Evolutionary conservation across 2,113 vertebrate genomes (phyloP).

Genomic region (Xenopus borealis): DNA sequence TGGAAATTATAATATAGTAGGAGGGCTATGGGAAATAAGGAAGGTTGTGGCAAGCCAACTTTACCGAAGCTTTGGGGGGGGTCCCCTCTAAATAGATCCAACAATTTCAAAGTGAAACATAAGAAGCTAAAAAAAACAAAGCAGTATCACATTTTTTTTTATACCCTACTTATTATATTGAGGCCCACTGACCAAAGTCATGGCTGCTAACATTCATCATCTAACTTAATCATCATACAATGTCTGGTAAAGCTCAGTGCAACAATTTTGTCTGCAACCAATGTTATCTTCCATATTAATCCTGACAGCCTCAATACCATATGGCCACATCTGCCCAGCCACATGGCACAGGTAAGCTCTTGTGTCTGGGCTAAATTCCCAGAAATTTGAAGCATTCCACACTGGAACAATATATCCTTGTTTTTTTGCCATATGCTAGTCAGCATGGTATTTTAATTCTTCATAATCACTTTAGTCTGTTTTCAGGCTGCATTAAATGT

Average conservation of each 20-base stretch:
- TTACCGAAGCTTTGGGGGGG: no score
- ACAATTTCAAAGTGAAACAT: no score
- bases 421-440: conserved; percentile 71
- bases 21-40: no score
- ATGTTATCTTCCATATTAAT: conserved; percentile 61
- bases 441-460: conserved; percentile 45
- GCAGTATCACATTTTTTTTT: no score
- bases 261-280: conserved; percentile 59
- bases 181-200: background rate
- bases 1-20: no score
- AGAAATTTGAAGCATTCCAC: conserved; percentile 70
- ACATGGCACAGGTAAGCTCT: conserved; percentile 77
- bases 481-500: conserved; percentile 50
- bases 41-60: no score
- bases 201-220: conserved; percentile 15
- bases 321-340: conserved; percentile 55
- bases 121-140: no score
- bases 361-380: conserved; percentile 71
- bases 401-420: conserved; percentile 79
- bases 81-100: no score
- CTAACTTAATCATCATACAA: conserved; percentile 24
- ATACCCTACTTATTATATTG: no score
- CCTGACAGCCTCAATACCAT: conserved; percentile 36
- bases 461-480: conserved; percentile 24
- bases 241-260: background rate